These are phyloP conservation scores for Sparidentex hasta DNA, from an alignment of 2,797 vertebrate genomes.

Conservation along the genomic window DNA sequence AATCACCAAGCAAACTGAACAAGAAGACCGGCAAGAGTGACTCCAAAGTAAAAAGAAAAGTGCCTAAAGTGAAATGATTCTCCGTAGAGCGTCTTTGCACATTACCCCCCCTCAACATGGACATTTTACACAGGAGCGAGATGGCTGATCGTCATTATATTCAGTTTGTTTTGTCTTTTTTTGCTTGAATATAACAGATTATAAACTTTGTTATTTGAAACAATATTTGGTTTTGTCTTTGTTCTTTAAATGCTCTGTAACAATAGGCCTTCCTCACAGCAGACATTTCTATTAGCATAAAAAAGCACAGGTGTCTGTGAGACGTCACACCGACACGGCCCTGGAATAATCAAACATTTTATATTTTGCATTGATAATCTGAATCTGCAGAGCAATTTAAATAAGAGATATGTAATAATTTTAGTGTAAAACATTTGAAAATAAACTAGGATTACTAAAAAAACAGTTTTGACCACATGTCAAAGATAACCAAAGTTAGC, in stretches of 20 bases:
- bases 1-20: too few species aligned
- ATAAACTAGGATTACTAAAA: too few species aligned
- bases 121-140: conserved; percentile 35
- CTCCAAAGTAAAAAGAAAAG: conserved; percentile 71
- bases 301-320: not conserved
- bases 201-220: conserved; percentile 41
- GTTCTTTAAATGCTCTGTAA: not conserved
- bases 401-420: too few species aligned
- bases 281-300: not conserved
- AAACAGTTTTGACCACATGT: too few species aligned
- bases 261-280: not conserved
- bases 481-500: too few species aligned
- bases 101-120: conserved; percentile 15
- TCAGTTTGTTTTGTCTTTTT: conserved; percentile 19
- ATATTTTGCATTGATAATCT: too few species aligned
- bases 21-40: not conserved
- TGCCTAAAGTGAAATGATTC: conserved; percentile 68
- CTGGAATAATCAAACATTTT: not conserved
- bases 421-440: too few species aligned
- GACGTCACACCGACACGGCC: not conserved
- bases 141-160: not conserved
- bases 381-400: too few species aligned
- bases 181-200: not conserved
- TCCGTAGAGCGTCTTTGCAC: not conserved
- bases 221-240: not conserved